Evolutionary conservation across 2,888 invertebrate genomes (phyloP), one percentile per base, ranked within the genome.

Genomic region (Priocnemis perturbator): DNA sequence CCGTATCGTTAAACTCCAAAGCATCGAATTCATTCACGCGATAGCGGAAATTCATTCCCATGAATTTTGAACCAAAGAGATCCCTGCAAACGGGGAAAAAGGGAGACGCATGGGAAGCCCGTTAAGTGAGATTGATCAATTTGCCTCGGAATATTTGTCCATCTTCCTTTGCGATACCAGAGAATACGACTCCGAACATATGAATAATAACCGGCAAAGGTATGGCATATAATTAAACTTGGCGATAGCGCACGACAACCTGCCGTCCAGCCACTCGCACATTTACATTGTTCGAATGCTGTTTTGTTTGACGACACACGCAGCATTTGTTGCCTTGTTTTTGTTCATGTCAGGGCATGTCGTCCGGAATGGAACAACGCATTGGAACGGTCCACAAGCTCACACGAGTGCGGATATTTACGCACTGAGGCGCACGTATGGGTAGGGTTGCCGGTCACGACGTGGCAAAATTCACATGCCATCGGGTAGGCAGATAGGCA

Each of bases 401-500:
- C 50, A 50, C 17, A 7, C 50, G 50, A 5, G 9, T 11, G 17
- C 50, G 50, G 5, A 50, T 20, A 50, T 50, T 17, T 50, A 21
- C 20, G 50, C 50, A 21, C 4, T 5, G 4, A 11, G 17, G 50
- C 50, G 50, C 50, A 11, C 50, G 37, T 37, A 37, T 37, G 14
- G 37, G 37, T 37, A 37, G 11, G 11, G 37, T 1, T 37, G 37
- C 37, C 70, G 64, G 62, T 65, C 58, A 48, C 63, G 62, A 53
- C 65, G 58, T 58, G 72, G 60, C 66, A 64, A 70, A 73, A 74
- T 75, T 79, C 68, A 66, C 65, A 52, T 68, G 50, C 64, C 55
- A 47, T 21, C 21, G 69, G 23, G 52, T 19, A 48, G 7, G 45
- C 53, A 37, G 20, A 17, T 21, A 45, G 52, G 2, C 19, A 48